Conservation (phyloP, 2,888 invertebrate species). For the Diarsia brunnea region DNA sequence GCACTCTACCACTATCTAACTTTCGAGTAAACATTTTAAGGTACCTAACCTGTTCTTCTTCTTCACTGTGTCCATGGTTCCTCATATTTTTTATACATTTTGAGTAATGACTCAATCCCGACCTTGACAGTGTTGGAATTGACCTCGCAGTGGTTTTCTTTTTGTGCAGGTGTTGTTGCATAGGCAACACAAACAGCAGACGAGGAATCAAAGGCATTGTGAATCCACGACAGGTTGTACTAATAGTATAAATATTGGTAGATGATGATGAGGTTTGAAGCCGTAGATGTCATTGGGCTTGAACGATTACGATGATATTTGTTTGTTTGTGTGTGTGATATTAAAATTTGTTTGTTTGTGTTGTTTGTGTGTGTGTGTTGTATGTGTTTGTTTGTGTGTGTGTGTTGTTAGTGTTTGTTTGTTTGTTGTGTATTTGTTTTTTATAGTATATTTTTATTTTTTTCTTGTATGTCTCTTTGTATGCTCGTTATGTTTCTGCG, state of each 20-base stretch:
- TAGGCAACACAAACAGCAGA: background rate
- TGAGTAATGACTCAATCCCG: background rate
- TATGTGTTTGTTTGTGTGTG: too few species aligned
- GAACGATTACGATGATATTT: background rate
- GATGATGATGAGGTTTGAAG: background rate
- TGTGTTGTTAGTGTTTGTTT: too few species aligned
- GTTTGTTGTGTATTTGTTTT: too few species aligned
- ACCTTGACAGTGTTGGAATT: background rate
- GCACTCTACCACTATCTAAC: background rate
- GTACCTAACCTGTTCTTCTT: background rate
- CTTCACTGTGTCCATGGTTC: background rate
- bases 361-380: too few species aligned
- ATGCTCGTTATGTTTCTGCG: too few species aligned
- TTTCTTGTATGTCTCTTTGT: too few species aligned
- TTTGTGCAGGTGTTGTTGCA: background rate
- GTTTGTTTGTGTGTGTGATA: too few species aligned
- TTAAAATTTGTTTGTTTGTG: too few species aligned
- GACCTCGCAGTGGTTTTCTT: background rate
- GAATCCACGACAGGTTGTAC: background rate
- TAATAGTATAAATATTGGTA: background rate
- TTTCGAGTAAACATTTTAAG: too few species aligned
- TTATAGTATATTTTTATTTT: too few species aligned
- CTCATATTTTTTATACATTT: background rate
- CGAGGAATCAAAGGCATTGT: background rate
- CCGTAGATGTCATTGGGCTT: background rate